These are phyloP conservation scores for Rhombomys opimus DNA, from an alignment of 2,113 vertebrate genomes.

Conservation along the genomic window DNA sequence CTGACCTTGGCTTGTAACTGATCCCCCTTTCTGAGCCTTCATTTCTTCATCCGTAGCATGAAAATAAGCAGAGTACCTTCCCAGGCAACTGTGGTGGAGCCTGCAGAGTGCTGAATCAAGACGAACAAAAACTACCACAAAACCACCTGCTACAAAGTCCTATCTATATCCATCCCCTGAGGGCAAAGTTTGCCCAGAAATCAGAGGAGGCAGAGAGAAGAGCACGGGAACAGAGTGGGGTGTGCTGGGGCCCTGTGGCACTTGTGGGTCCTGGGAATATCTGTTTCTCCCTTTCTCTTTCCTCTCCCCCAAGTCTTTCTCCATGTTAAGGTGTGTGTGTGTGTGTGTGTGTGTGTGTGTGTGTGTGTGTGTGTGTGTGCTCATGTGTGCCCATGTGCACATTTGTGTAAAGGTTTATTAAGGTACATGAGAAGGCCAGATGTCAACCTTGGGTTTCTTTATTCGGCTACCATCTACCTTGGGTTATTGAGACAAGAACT, in stretches of 20 bases:
- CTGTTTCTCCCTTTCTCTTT: background rate
- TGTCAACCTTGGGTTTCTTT: background rate
- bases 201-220: background rate
- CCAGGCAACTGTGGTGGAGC: fast-evolving
- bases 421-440: background rate
- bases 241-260: fast-evolving
- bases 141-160: background rate
- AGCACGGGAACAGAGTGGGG: background rate
- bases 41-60: background rate
- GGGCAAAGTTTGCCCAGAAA: background rate
- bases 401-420: background rate
- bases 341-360: background rate
- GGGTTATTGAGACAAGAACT: background rate
- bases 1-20: background rate
- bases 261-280: background rate
- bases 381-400: background rate
- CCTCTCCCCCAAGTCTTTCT: too few species aligned
- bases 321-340: too few species aligned
- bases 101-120: background rate
- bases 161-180: background rate
- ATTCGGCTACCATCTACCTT: background rate
- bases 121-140: background rate
- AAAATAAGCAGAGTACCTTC: background rate
- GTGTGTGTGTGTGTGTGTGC: background rate
- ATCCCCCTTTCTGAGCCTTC: background rate